These are phyloP conservation scores for Agapetus fuscipes DNA, from an alignment of 2,888 invertebrate species.

Conservation along the genomic window DNA sequence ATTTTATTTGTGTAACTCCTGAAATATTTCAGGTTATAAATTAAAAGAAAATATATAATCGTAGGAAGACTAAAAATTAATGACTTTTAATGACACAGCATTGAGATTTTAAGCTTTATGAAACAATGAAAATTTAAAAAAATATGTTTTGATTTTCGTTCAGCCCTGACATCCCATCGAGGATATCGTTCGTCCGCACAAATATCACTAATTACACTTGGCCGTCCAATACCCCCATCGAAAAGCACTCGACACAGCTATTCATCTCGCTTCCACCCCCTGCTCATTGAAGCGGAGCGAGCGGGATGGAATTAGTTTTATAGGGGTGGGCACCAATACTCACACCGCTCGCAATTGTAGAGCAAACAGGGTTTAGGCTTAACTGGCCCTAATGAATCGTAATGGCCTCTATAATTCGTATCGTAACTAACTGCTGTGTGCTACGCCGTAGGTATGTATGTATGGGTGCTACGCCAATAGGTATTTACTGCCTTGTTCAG, in stretches of 20 bases:
- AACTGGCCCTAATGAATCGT: conserved; percentile 53
- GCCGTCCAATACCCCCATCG: conserved; percentile 4
- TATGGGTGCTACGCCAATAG: too few species aligned
- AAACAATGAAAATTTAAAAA: too few species aligned
- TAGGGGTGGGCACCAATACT: background rate
- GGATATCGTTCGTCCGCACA: conserved; percentile 20
- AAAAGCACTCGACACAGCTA: background rate
- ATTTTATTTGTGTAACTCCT: too few species aligned
- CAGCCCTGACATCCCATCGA: background rate
- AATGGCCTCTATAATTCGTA: conserved; percentile 52
- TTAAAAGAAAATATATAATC: too few species aligned
- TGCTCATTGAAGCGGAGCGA: too few species aligned
- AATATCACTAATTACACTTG: conserved; percentile 22
- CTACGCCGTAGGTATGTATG: too few species aligned
- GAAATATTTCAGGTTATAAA: too few species aligned
- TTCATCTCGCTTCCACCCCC: too few species aligned
- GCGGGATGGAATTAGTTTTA: background rate
- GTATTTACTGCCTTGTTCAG: too few species aligned
- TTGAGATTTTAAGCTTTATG: background rate
- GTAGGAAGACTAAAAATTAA: too few species aligned
- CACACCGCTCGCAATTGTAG: conserved; percentile 14
- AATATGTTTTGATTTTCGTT: conserved; percentile 3
- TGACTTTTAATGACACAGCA: background rate
- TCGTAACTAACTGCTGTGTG: conserved; percentile 47
- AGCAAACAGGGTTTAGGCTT: conserved; percentile 50